Conservation (phyloP, 2,113 vertebrate species). For the Tachuris rubrigastra region DNA sequence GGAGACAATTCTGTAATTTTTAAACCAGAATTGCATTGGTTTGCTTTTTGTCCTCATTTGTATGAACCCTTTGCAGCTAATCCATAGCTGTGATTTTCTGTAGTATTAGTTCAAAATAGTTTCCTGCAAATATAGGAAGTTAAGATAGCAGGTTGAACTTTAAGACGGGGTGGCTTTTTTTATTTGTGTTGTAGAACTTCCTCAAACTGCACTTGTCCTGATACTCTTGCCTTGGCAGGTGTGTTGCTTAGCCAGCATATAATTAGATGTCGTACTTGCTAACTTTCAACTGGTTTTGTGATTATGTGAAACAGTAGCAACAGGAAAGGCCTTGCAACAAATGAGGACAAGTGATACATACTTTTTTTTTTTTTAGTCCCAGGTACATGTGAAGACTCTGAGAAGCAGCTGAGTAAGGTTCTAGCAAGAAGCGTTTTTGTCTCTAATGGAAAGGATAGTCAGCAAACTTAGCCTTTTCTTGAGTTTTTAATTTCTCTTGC, state of each 20-base stretch:
- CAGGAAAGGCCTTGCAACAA: neutral
- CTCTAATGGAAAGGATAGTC: neutral
- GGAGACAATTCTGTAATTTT: neutral
- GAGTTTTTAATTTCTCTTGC: neutral
- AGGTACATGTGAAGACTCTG: neutral
- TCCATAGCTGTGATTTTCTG: neutral
- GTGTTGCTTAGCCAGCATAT: neutral
- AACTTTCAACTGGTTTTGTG: neutral
- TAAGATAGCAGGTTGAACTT: neutral
- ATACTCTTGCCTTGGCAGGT: neutral
- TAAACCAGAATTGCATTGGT: neutral
- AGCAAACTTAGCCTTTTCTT: neutral
- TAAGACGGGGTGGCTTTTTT: neutral
- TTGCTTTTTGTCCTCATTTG: neutral
- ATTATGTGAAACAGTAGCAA: neutral
- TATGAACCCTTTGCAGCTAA: neutral
- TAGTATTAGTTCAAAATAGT: neutral
- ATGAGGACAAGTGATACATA: neutral
- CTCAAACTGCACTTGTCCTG: neutral
- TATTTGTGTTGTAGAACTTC: neutral
- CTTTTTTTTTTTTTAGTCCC: neutral
- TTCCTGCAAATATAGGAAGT: neutral
- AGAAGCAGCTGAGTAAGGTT: neutral
- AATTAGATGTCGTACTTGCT: neutral
- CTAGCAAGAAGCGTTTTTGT: neutral